Evolutionary conservation across 2,113 vertebrate species (phyloP).

Genomic region (Muntiacus reevesi): DNA sequence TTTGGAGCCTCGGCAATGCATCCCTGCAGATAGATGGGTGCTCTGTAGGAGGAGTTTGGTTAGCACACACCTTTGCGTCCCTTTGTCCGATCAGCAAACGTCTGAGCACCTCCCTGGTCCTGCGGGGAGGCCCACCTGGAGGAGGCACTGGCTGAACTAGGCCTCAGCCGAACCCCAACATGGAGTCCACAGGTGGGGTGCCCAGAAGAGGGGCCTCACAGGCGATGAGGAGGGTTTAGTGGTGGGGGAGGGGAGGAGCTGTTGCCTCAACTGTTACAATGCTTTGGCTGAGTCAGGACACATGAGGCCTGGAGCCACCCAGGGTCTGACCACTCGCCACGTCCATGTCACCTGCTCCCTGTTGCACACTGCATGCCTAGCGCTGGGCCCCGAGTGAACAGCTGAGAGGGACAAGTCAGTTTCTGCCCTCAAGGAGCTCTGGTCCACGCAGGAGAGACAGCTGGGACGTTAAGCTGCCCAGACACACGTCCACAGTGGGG

Average conservation of each 20-base stretch:
- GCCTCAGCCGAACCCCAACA: not conserved
- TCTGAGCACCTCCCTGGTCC: not conserved
- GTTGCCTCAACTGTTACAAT: not conserved
- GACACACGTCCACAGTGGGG: not conserved
- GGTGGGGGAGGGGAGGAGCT: rapidly evolving
- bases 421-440: not conserved
- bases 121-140: no score
- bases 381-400: rapidly evolving
- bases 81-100: not conserved
- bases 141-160: not conserved
- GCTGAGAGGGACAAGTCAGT: not conserved
- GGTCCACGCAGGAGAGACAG: not conserved
- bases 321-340: rapidly evolving
- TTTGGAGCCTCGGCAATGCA: not conserved
- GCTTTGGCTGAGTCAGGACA: not conserved
- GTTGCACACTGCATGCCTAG: not conserved
- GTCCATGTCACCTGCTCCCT: not conserved
- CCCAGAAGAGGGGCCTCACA: not conserved
- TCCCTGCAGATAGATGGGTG: not conserved
- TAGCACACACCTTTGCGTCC: not conserved
- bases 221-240: not conserved
- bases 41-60: not conserved
- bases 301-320: not conserved
- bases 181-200: not conserved
- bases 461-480: not conserved